Conservation (phyloP, 2,113 vertebrate genomes). For the Mus spicilegus region DNA sequence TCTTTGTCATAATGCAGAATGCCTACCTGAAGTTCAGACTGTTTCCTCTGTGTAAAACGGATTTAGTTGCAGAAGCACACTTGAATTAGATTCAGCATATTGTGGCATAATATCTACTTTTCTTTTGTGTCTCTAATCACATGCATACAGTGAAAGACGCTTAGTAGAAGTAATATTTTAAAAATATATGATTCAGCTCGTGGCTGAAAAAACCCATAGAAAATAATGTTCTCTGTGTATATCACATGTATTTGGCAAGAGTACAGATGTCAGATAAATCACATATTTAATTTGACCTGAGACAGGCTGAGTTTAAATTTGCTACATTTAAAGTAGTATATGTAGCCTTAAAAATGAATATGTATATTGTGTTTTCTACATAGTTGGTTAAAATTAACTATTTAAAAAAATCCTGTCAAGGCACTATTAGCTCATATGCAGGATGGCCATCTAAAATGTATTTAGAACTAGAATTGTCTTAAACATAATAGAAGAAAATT, state of each 20-base stretch:
- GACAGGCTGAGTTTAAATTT: neutral
- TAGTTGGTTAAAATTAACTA: neutral
- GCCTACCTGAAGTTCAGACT: constrained; percentile 55
- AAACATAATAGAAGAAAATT: neutral
- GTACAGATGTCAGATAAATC: constrained; percentile 1
- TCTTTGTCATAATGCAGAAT: constrained; percentile 52
- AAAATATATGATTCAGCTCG: constrained; percentile 79
- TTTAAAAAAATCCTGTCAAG: neutral
- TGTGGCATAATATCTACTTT: constrained; percentile 61
- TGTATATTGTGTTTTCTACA: neutral
- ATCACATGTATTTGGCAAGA: constrained; percentile 71
- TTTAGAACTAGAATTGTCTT: neutral
- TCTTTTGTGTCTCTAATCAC: constrained; percentile 66
- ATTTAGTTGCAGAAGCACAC: constrained; percentile 14
- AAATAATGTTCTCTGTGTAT: constrained; percentile 66
- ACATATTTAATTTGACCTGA: constrained; percentile 34
- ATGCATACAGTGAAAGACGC: constrained; percentile 70
- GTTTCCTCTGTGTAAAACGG: constrained; percentile 33
- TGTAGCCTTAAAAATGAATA: constrained; percentile 6
- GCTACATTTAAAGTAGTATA: neutral
- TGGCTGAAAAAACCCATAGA: constrained; percentile 56
- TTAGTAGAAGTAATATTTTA: constrained; percentile 75
- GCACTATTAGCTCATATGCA: neutral
- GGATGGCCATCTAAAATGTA: neutral
- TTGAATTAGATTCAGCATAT: constrained; percentile 47